Evolutionary conservation across 2,113 vertebrate species (phyloP).

Genomic region (Mobula hypostoma): DNA sequence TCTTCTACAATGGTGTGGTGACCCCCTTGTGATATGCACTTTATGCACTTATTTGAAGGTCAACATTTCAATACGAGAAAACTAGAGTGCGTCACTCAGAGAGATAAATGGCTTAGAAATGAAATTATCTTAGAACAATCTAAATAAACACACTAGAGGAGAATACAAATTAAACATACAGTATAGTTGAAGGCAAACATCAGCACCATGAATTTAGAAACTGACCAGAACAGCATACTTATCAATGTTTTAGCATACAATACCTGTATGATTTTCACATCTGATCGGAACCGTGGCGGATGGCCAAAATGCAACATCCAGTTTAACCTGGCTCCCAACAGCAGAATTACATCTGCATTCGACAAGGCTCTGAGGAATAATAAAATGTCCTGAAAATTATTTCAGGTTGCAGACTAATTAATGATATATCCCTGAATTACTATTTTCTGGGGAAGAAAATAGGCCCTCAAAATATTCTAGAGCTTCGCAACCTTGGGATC

Average conservation of each 20-base stretch:
- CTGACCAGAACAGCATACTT: no score
- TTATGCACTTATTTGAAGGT: neutral
- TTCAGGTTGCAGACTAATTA: neutral
- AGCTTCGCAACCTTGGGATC: no score
- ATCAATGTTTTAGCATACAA: neutral
- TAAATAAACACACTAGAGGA: neutral
- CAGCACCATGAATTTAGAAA: neutral
- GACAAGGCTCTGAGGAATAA: slow-evolving; percentile 69
- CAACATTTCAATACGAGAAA: neutral
- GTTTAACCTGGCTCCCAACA: slow-evolving; percentile 87
- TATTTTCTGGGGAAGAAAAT: neutral
- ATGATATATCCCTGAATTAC: neutral
- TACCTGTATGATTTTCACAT: slow-evolving; percentile 89
- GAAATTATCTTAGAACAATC: neutral
- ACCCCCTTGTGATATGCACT: neutral
- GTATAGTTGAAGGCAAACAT: neutral
- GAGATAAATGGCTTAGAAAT: neutral
- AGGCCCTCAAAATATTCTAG: no score
- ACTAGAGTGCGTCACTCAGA: neutral
- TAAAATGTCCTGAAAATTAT: neutral
- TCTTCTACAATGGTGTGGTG: neutral
- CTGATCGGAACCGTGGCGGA: slow-evolving; percentile 73
- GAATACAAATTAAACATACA: neutral
- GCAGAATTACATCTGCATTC: slow-evolving; percentile 78
- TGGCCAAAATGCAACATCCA: slow-evolving; percentile 97